Conservation (phyloP, 2,888 invertebrate species). For the Himalopsyche kuldschensis region DNA sequence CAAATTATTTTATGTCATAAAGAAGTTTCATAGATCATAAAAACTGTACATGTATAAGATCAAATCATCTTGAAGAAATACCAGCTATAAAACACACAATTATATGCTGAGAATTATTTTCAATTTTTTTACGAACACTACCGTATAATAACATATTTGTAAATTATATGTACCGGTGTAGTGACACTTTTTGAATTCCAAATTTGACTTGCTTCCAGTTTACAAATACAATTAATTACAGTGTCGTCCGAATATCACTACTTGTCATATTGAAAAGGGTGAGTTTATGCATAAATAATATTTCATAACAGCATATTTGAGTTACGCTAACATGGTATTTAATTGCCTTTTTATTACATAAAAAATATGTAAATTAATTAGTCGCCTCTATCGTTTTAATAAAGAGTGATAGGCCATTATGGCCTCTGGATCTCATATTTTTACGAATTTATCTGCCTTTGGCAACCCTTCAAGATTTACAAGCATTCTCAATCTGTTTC, state of each 20-base stretch:
- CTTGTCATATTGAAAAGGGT: conserved; percentile 17
- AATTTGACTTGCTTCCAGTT: background rate
- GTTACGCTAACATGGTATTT: conserved; percentile 18
- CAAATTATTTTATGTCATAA: too few relatives aligned
- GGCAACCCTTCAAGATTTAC: background rate
- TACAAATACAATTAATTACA: background rate
- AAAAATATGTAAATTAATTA: conserved; percentile 35
- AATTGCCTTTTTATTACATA: conserved; percentile 26
- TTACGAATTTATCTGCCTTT: background rate
- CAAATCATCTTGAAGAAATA: too few relatives aligned
- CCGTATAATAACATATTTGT: too few relatives aligned
- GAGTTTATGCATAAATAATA: conserved; percentile 15
- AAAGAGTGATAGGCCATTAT: conserved; percentile 32
- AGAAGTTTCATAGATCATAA: too few relatives aligned
- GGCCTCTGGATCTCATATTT: background rate
- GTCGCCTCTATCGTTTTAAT: conserved; percentile 20
- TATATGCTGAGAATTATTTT: too few relatives aligned
- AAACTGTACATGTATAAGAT: too few relatives aligned
- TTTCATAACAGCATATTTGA: conserved; percentile 4
- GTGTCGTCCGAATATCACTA: conserved; percentile 1
- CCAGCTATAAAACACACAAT: too few relatives aligned
- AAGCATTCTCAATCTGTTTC: too few relatives aligned
- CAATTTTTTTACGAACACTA: too few relatives aligned
- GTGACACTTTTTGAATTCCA: too few relatives aligned
- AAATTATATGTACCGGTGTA: too few relatives aligned